Percentiles rank a stretch among this genome's conserved stretches.
phyloP scores from a whole-genome alignment of 2,797 vertebrate genomes.

The Nothura maculosa region DNA sequence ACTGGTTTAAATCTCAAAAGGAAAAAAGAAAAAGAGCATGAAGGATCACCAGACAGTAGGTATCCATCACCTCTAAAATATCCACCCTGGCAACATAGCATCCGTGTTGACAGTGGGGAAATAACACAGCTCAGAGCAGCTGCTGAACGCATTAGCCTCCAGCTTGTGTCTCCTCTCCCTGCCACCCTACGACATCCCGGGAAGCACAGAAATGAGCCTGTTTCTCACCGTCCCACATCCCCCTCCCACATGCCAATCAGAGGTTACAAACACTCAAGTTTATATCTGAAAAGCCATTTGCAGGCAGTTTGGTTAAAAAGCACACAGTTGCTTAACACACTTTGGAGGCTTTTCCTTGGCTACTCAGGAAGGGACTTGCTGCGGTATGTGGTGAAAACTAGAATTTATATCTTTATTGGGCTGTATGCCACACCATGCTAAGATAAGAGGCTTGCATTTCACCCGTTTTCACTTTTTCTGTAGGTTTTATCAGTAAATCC shows the following conservation, averaged over 20 bases:
- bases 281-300: not conserved
- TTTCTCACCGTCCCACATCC: not conserved
- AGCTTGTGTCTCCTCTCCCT: constrained; percentile 8
- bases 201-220: constrained; percentile 25
- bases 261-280: not conserved
- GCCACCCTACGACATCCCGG: constrained; percentile 9
- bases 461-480: not conserved
- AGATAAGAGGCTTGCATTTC: constrained; percentile 32
- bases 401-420: constrained; percentile 21
- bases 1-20: constrained; percentile 12
- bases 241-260: not conserved
- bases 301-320: not conserved
- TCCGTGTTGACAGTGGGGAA: not conserved
- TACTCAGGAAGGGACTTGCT: not conserved
- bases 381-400: constrained; percentile 39
- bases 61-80: not conserved
- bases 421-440: not conserved
- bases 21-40: not conserved
- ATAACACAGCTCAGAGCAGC: constrained; percentile 13
- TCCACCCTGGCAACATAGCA: not conserved
- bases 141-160: constrained; percentile 52
- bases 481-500: constrained; percentile 32
- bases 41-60: not conserved
- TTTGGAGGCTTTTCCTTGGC: not conserved
- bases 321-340: not conserved